phyloP scores from a whole-genome alignment of 2,797 vertebrate species.

The Pangasius djambal region DNA sequence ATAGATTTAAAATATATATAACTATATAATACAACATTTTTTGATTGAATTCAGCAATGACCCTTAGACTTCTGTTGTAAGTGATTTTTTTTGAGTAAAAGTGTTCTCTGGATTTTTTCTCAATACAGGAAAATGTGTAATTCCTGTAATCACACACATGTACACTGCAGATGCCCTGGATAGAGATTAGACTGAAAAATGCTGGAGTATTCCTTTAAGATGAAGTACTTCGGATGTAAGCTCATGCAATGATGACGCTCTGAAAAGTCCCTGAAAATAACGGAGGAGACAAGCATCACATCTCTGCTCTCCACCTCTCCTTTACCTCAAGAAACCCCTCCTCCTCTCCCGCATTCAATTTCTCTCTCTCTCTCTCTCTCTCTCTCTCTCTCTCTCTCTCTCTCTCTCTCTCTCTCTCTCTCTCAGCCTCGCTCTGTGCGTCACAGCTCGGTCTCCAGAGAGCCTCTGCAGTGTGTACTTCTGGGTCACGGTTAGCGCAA shows the following conservation, averaged over 20 bases:
- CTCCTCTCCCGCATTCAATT: neutral
- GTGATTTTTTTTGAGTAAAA: neutral
- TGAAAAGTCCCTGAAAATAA: slow-evolving; percentile 18
- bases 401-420: neutral
- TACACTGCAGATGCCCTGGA: neutral
- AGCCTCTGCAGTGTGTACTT: slow-evolving; percentile 32
- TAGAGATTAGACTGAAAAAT: neutral
- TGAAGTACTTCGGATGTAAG: neutral
- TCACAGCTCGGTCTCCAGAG: slow-evolving; percentile 32
- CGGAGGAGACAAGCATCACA: neutral
- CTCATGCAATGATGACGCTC: neutral
- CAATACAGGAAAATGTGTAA: neutral
- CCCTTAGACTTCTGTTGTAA: neutral
- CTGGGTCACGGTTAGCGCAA: slow-evolving; percentile 29
- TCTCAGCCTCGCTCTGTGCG: slow-evolving; percentile 5
- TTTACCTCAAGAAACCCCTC: slow-evolving; percentile 14
- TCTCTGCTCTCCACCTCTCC: slow-evolving; percentile 41
- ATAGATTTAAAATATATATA: neutral
- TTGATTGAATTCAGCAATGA: neutral
- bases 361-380: neutral
- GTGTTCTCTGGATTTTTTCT: no score
- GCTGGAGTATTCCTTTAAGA: neutral
- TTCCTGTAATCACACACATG: neutral
- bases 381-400: neutral
- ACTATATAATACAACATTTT: neutral